These are phyloP conservation scores for Pomacea canaliculata DNA, from an alignment of 2,888 invertebrate species.

Conservation along the genomic window DNA sequence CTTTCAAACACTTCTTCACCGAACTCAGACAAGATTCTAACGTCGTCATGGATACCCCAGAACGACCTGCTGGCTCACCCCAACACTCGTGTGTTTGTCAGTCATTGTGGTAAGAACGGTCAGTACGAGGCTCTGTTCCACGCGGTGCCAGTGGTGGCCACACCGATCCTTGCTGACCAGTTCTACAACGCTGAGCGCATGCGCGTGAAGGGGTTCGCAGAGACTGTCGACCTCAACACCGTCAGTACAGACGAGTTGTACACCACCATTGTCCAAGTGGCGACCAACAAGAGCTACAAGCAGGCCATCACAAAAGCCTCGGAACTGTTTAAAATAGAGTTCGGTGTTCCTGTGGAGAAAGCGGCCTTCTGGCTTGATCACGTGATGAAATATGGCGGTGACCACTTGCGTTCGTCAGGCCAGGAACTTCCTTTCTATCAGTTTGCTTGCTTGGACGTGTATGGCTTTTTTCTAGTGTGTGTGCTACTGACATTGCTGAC, in stretches of 20 bases:
- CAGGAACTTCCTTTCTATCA: constrained; percentile 41
- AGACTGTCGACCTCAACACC: constrained; percentile 10
- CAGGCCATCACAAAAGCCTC: constrained; percentile 23
- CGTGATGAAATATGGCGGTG: constrained; percentile 47
- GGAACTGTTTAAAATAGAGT: constrained; percentile 13
- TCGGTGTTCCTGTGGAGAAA: constrained; percentile 25
- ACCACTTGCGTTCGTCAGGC: constrained; percentile 37
- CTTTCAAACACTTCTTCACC: constrained; percentile 29
- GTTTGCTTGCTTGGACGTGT: constrained; percentile 41
- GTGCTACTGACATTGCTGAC: too few relatives aligned
- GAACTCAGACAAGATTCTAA: constrained; percentile 32
- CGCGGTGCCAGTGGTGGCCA: constrained; percentile 45
- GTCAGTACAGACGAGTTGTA: constrained; percentile 3
- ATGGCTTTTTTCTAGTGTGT: not conserved
- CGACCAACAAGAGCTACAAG: constrained; percentile 17
- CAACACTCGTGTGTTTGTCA: constrained; percentile 42
- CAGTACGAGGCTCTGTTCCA: constrained; percentile 50
- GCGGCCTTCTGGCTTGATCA: constrained; percentile 52
- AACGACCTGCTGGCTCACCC: constrained; percentile 45
- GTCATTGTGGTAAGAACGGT: constrained; percentile 50
- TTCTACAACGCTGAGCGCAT: constrained; percentile 32
- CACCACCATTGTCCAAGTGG: constrained; percentile 6
- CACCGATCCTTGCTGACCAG: constrained; percentile 41
- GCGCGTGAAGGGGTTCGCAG: constrained; percentile 32
- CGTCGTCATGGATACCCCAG: constrained; percentile 44